Evolutionary conservation across 2,797 vertebrate species (phyloP).

Genomic region (Bryconaethiops microstoma): DNA sequence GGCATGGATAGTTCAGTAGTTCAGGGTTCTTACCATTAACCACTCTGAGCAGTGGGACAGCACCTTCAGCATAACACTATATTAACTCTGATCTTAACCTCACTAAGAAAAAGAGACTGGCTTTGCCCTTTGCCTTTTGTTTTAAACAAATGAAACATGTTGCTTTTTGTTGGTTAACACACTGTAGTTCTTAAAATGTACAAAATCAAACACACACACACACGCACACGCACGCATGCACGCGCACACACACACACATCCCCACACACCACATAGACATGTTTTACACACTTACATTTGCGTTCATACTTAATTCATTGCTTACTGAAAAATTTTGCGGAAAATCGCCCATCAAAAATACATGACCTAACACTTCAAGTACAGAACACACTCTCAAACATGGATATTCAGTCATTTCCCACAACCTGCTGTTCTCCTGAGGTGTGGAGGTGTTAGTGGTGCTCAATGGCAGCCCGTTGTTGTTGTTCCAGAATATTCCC

Average conservation of each 20-base stretch:
- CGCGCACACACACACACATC: too few relatives aligned
- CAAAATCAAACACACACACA: not conserved
- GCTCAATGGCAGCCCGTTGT: slow-evolving; percentile 68
- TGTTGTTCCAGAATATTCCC: slow-evolving; percentile 88
- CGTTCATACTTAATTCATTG: slow-evolving; percentile 10
- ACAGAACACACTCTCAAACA: slow-evolving; percentile 25
- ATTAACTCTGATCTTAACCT: not conserved
- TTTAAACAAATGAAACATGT: not conserved
- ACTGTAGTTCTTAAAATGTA: not conserved
- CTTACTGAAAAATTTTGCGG: not conserved
- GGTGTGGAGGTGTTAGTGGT: slow-evolving; percentile 54
- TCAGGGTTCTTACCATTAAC: too few relatives aligned
- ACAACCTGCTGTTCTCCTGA: slow-evolving; percentile 57
- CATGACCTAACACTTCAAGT: not conserved
- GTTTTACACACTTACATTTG: slow-evolving; percentile 17
- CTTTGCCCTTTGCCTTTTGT: not conserved
- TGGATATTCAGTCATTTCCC: slow-evolving; percentile 37
- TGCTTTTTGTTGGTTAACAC: not conserved
- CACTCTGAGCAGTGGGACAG: too few relatives aligned
- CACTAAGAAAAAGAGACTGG: not conserved
- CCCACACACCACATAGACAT: not conserved
- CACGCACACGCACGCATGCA: too few relatives aligned
- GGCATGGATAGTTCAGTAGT: too few relatives aligned
- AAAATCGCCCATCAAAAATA: not conserved
- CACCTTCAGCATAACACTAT: not conserved